phyloP scores from a whole-genome alignment of 2,113 vertebrate genomes.

The Lophius piscatorius region DNA sequence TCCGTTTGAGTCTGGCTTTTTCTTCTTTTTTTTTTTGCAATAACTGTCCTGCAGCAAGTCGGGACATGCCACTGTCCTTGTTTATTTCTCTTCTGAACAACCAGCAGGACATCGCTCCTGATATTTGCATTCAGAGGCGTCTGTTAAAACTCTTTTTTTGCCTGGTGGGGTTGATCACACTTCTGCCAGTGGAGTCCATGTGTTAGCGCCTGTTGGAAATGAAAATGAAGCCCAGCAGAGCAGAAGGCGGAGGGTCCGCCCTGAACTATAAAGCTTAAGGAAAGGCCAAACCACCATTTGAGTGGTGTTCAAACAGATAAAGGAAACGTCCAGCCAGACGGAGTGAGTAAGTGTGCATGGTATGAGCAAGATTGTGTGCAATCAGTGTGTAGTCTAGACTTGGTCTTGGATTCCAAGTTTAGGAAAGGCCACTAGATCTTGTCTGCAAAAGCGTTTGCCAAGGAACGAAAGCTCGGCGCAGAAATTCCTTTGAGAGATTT shows the following conservation, averaged over 20 bases:
- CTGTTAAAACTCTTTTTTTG: constrained; percentile 33
- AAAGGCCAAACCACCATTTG: constrained; percentile 37
- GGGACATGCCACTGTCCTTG: constrained; percentile 43
- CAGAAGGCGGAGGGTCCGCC: constrained; percentile 24
- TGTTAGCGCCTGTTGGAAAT: constrained; percentile 54
- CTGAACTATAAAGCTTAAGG: constrained; percentile 31
- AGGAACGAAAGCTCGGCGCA: constrained; percentile 37
- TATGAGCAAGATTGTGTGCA: constrained; percentile 14
- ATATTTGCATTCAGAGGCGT: constrained; percentile 56
- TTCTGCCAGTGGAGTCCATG: constrained; percentile 21
- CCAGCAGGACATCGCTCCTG: constrained; percentile 22
- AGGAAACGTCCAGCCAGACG: constrained; percentile 42
- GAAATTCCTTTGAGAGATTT: constrained; percentile 33
- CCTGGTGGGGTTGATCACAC: constrained; percentile 45
- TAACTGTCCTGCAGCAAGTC: constrained; percentile 51
- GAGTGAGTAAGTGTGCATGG: constrained; percentile 37
- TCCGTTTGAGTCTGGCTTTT: constrained; percentile 23
- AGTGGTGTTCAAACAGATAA: constrained; percentile 39
- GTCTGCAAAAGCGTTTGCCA: constrained; percentile 47
- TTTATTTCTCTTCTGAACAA: constrained; percentile 43
- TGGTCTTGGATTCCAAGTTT: constrained; percentile 57
- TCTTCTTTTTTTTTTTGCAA: too few relatives aligned
- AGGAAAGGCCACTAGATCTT: constrained; percentile 57
- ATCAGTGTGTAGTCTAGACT: constrained; percentile 37
- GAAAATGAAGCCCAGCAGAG: constrained; percentile 23